Conservation (phyloP, 1,140 invertebrate genomes). For the Euura lappo region DNA sequence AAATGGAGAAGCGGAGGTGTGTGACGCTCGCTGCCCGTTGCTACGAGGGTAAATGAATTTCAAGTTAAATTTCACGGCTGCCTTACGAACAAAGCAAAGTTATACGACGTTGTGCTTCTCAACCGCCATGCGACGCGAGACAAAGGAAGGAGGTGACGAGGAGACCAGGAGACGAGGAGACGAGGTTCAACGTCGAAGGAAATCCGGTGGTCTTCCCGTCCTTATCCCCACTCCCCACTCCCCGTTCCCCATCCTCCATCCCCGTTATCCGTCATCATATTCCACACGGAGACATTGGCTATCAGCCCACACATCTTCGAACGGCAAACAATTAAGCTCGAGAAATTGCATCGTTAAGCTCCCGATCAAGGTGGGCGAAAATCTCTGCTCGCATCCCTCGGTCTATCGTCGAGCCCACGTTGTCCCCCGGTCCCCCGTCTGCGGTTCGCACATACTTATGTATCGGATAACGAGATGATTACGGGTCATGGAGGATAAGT, state of each 20-base stretch:
- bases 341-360: conserved; percentile 7
- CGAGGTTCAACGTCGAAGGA: neutral
- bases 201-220: conserved; percentile 8
- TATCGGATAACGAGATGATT: neutral
- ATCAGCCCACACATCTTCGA: neutral
- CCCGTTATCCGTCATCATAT: neutral
- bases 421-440: neutral
- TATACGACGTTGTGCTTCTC: neutral
- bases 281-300: neutral
- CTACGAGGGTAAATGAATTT: neutral
- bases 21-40: neutral
- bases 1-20: too few species aligned
- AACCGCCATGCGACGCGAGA: neutral
- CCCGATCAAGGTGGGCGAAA: neutral
- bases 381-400: neutral
- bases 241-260: neutral
- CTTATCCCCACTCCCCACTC: neutral
- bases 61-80: conserved; percentile 1
- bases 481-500: neutral
- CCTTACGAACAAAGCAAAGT: neutral
- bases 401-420: neutral
- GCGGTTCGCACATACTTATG: too few species aligned
- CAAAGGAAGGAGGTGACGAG: too few species aligned
- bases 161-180: neutral
- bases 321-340: neutral